Percentiles rank a stretch among this genome's conserved stretches.
Evolutionary conservation across 1,140 invertebrate genomes (phyloP).

Genomic region (Lanistes nyassanus): DNA sequence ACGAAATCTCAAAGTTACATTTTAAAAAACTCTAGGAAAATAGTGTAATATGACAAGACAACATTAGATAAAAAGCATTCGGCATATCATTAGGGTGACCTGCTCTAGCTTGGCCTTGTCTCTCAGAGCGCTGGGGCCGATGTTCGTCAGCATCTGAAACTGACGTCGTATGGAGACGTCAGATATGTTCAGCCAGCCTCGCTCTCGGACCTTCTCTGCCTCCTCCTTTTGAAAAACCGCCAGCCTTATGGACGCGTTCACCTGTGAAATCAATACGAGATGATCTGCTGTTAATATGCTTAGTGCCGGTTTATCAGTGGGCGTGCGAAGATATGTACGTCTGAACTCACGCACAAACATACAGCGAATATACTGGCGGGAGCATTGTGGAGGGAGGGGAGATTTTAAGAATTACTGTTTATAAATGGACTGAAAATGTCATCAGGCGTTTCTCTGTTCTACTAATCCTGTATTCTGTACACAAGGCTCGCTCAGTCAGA

Average conservation of each 20-base stretch:
- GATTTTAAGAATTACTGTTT: background rate
- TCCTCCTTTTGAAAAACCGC: constrained; percentile 52
- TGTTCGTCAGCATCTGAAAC: constrained; percentile 80
- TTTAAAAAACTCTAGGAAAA: no score
- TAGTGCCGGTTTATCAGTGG: no score
- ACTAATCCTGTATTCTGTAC: no score
- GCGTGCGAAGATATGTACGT: background rate
- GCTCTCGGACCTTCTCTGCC: constrained; percentile 48
- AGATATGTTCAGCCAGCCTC: constrained; percentile 75
- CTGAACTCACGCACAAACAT: background rate
- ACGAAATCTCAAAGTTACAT: no score
- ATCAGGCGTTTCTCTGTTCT: no score
- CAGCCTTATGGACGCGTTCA: constrained; percentile 22
- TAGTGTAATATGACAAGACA: no score
- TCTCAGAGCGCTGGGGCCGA: constrained; percentile 78
- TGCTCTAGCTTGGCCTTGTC: constrained; percentile 44
- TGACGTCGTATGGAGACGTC: constrained; percentile 80
- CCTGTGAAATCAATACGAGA: constrained; percentile 28
- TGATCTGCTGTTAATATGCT: no score
- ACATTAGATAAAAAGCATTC: no score
- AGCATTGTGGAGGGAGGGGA: no score
- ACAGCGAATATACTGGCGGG: background rate
- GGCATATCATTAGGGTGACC: no score
- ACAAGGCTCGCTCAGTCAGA: no score
- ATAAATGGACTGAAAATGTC: no score